Evolutionary conservation across 2,113 vertebrate species (phyloP), one percentile per base, ranked within the genome.

Genomic region (Sitta europaea): DNA sequence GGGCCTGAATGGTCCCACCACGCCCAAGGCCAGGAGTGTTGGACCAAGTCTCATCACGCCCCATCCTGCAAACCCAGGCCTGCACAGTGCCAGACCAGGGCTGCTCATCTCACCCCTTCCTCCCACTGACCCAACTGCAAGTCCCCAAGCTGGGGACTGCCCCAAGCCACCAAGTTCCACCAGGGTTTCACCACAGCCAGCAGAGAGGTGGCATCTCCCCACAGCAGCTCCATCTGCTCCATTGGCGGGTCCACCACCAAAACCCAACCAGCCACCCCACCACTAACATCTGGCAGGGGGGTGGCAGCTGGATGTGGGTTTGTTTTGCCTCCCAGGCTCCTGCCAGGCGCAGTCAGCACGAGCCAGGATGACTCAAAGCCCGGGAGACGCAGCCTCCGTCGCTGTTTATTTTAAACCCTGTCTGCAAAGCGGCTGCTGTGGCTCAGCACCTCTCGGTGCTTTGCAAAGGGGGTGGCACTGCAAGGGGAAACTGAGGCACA

Each of bases 341-440:
- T 55, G 80, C 61, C 81, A 74, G 90, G 81, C 53, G 1, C 87
- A 93, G 81, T 15, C 88, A 87, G 88, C 92, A 87, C 7, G 17
- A 85, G 90, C 85, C 0, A 2, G 61, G 71, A 94, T 93, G 90
- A 90, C 82, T 96, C 92, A 93, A 93, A 95, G 78, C 75, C 88
- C 33, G 33, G 88, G 74, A 92, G 66, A 82, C 2, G 3, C 9
- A 17, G 74, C 48, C 81, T 75, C 81, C 1, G 0, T 20, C 8
- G 1, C 66, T 65, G 85, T 21, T 90, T 85, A 86, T 92, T 95
- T 91, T 75, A 90, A 85, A 87, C 45, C 38, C 70, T 4, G 71
- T 79, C 73, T 65, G 54, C 66, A 65, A 42, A 86, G 91, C 5
- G 1, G 57, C 71, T 48, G 54, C 78, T 0, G 3, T 4, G 14